Conservation (phyloP, 2,113 vertebrate genomes). For the Oncorhynchus keta region DNA sequence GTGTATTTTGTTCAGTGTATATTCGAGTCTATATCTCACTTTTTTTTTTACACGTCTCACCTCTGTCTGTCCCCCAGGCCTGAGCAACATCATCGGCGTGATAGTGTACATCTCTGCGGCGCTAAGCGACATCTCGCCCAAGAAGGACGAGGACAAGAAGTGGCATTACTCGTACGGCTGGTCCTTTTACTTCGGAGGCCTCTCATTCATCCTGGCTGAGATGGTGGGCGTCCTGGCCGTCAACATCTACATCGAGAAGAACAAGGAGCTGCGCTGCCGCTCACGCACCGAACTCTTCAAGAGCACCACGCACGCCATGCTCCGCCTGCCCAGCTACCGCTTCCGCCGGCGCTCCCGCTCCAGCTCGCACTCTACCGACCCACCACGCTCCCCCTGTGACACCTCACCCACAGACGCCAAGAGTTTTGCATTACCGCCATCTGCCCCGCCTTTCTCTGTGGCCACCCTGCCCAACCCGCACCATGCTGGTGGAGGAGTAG, state of each 20-base stretch:
- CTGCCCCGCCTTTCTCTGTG: conserved; percentile 74
- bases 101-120: conserved; percentile 94
- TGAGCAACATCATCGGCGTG: conserved; percentile 96
- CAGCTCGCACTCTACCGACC: conserved; percentile 86
- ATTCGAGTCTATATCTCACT: neutral
- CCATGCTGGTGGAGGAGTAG: conserved; percentile 55
- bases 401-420: conserved; percentile 75
- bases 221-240: conserved; percentile 91
- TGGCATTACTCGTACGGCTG: conserved; percentile 94
- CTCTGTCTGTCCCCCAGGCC: conserved; percentile 66
- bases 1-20: too few species aligned
- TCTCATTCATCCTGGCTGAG: conserved; percentile 93
- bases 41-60: conserved; percentile 3
- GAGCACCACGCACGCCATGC: conserved; percentile 81
- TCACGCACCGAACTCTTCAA: conserved; percentile 84
- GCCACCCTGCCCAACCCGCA: conserved; percentile 79
- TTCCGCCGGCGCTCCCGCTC: conserved; percentile 85
- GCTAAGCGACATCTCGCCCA: conserved; percentile 88
- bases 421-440: conserved; percentile 71
- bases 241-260: conserved; percentile 92
- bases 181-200: conserved; percentile 92
- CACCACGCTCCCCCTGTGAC: conserved; percentile 75
- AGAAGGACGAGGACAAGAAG: conserved; percentile 89
- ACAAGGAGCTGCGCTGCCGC: conserved; percentile 88
- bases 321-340: conserved; percentile 88